A percentile compares a stretch with the other conserved stretches of the same genome.
Evolutionary conservation across 1,140 invertebrate species (phyloP).

Genomic region (Neuroterus valhalla): DNA sequence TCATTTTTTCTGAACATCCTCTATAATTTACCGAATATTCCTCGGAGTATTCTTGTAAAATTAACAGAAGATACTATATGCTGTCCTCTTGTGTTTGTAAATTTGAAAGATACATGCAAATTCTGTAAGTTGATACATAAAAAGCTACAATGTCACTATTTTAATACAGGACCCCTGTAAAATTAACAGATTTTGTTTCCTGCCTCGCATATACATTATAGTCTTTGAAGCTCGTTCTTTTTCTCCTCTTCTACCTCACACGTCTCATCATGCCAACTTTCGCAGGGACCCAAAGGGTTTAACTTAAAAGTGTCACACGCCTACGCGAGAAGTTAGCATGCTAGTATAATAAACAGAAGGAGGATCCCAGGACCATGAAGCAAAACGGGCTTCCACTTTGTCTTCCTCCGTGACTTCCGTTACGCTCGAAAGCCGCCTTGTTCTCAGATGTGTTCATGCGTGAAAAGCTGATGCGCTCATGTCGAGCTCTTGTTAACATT

Average conservation of each 20-base stretch:
- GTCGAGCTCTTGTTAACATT: not conserved
- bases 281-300: slow-evolving; percentile 6
- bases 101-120: too few relatives aligned
- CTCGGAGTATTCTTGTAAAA: too few relatives aligned
- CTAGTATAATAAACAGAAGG: slow-evolving; percentile 12
- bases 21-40: not conserved
- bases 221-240: slow-evolving; percentile 31
- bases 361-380: not conserved
- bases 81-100: too few relatives aligned
- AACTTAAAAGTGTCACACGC: slow-evolving; percentile 13
- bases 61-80: too few relatives aligned
- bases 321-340: slow-evolving; percentile 9
- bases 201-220: not conserved
- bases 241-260: slow-evolving; percentile 27
- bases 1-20: not conserved
- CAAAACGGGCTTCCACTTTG: not conserved
- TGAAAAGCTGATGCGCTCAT: not conserved
- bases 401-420: slow-evolving; percentile 18
- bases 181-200: too few relatives aligned
- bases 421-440: not conserved
- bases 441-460: slow-evolving; percentile 12
- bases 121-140: too few relatives aligned
- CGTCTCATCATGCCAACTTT: slow-evolving; percentile 7
- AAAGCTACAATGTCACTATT: too few relatives aligned
- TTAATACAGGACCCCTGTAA: too few relatives aligned